Base-by-base conservation (phyloP, 1,140 invertebrate genomes). In the Tetramorium simillimum region DNA sequence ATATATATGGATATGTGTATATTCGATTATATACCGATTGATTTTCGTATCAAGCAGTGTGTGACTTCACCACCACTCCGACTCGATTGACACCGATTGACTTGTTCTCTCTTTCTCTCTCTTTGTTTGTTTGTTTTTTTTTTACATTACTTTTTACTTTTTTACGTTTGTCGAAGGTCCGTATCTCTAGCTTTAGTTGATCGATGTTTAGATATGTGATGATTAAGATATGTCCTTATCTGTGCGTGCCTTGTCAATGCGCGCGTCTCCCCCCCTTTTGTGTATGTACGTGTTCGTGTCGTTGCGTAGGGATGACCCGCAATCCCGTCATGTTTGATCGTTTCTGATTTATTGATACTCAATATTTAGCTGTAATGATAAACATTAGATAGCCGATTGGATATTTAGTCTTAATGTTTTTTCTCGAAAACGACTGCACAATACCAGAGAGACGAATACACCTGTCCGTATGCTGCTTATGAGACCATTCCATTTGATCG, bases 191-290 rank as follows among this genome's bases (percentile, higher is more conserved):
- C 58, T 76, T 90, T 91, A 91, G 90, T 84, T 88, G 84, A 92
- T 93, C 82, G 84, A 93, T 92, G 92, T 93, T 92, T 92, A 91
- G 89, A 89, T 92, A 87, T 92, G 87, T 91, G 88, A 89, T 43
- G 46, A 72, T 49, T 78, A 37, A 53, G 65, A 28, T 67, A 65
- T 72, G 49, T 77, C 88, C 51, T 58, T 86, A 69, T 86, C 85
- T 86, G 63, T 85, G 82, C 82, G 82, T 80, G 43, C 73, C 75
- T 85, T 73, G 49, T 53, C 73, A 84, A 69, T 85, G 67, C 75
- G 73, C 77, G 80, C 80, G 70, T 77, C 69, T 70, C 18, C 21
- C 16, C 28, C 40, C 70, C 10, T 58, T 76, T 24, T 86, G 65
- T 86, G 85, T 88, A 86, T 84, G 85, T 77, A 63, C 86, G 43